phyloP scores from a whole-genome alignment of 2,797 vertebrate genomes.

The Onychomys arenicola region DNA sequence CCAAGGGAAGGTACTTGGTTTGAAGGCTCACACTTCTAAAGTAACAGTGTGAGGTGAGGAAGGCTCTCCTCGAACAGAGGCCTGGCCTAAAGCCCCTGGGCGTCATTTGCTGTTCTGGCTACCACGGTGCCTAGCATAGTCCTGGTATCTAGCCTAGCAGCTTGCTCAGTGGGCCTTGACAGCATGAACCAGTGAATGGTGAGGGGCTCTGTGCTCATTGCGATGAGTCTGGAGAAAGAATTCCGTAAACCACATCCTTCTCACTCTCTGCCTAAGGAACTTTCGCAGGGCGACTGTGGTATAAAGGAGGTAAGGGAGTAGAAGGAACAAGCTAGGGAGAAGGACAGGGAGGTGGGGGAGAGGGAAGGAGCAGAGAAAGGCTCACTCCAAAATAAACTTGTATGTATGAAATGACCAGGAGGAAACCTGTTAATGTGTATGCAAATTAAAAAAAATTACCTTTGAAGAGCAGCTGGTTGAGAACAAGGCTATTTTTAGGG shows the following conservation, averaged over 20 bases:
- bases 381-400: not conserved
- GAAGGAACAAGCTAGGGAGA: not conserved
- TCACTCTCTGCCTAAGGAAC: not conserved
- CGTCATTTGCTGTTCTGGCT: not conserved
- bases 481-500: constrained; percentile 58
- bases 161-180: not conserved
- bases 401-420: not conserved
- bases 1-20: not conserved
- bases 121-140: not conserved
- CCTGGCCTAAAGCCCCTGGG: not conserved
- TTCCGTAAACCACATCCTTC: not conserved
- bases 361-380: not conserved
- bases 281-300: not conserved
- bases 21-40: not conserved
- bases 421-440: not conserved
- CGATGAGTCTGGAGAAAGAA: not conserved
- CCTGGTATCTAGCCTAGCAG: not conserved
- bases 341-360: too few relatives aligned
- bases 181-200: not conserved
- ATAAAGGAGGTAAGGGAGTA: too few relatives aligned
- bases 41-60: not conserved
- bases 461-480: not conserved
- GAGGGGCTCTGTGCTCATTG: not conserved
- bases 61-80: not conserved
- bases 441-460: not conserved